A percentile compares a stretch with the other conserved stretches of the same genome.
Conservation (phyloP, 37 sponge, comb jelly and placozoan species). For the Agelas oroides region DNA sequence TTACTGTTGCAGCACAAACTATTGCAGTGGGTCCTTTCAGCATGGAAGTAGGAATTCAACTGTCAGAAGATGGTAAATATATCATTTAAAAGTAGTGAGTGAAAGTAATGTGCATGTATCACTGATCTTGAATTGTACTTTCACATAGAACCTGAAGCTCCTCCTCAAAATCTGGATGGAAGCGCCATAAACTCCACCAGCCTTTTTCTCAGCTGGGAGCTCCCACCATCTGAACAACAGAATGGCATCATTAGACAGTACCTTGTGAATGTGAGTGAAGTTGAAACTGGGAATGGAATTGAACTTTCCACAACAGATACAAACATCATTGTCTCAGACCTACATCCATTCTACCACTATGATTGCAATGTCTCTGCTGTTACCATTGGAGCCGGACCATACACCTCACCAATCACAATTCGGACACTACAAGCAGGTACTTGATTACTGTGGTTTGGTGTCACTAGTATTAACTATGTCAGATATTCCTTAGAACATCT, state of each 20-base stretch:
- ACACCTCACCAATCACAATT: neutral
- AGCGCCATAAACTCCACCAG: conserved; percentile 3
- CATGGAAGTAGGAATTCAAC: neutral
- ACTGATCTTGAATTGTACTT: too few relatives aligned
- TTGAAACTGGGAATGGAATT: conserved; percentile 1
- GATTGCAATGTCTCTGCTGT: conserved; percentile 27
- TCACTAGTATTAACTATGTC: too few relatives aligned
- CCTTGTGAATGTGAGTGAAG: conserved; percentile 21
- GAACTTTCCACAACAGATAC: neutral
- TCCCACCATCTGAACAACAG: conserved; percentile 13
- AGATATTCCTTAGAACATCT: too few relatives aligned
- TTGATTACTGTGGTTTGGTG: neutral
- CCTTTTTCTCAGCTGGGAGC: conserved; percentile 21
- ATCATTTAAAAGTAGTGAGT: too few relatives aligned
- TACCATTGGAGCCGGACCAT: conserved; percentile 44
- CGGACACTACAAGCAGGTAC: conserved; percentile 40
- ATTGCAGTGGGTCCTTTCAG: conserved; percentile 35
- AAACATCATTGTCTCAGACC: neutral
- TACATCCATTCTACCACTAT: conserved; percentile 47
- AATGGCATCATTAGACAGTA: conserved; percentile 59
- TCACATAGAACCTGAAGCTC: conserved; percentile 20
- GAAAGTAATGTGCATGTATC: too few relatives aligned
- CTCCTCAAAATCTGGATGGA: conserved; percentile 9
- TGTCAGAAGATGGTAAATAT: neutral
- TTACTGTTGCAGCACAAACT: conserved; percentile 53